Percentiles rank a stretch among this genome's conserved stretches.
These are phyloP conservation scores for Petrophora chlorosata DNA, from an alignment of 2,888 invertebrate genomes.

Conservation along the genomic window DNA sequence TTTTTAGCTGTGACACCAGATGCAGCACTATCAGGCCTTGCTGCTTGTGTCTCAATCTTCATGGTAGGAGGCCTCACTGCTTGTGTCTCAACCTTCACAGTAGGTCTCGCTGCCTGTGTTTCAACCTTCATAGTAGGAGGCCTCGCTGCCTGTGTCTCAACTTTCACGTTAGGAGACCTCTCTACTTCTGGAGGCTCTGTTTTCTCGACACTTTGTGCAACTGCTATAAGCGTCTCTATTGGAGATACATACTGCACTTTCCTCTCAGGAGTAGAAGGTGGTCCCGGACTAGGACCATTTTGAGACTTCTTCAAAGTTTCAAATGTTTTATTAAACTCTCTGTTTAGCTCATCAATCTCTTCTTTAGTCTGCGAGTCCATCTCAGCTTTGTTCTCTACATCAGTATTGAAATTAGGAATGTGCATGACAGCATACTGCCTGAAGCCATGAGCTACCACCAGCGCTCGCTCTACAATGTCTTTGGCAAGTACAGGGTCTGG, in stretches of 20 bases:
- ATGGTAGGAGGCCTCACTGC: conserved; percentile 6
- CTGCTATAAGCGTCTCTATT: conserved; percentile 37
- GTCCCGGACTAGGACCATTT: conserved; percentile 13
- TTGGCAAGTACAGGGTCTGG: conserved; percentile 55
- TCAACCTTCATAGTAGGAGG: neutral
- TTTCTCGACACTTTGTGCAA: neutral
- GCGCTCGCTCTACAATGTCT: conserved; percentile 84
- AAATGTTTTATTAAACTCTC: conserved; percentile 74
- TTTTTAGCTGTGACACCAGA: conserved; percentile 57
- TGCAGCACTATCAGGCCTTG: neutral
- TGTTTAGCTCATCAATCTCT: conserved; percentile 74
- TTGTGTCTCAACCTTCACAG: too few relatives aligned
- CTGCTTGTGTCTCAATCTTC: conserved; percentile 2
- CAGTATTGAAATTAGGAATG: conserved; percentile 56
- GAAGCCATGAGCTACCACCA: conserved; percentile 88
- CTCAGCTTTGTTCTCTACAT: conserved; percentile 42
- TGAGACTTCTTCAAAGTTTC: conserved; percentile 61
- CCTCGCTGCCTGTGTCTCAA: neutral
- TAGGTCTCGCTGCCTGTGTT: neutral
- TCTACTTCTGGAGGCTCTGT: neutral
- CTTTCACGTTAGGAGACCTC: neutral
- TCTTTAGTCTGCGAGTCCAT: conserved; percentile 65
- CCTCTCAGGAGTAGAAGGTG: neutral
- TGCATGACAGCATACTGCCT: conserved; percentile 81
- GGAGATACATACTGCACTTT: conserved; percentile 44